Evolutionary conservation across 53 echinoderm and acorn worm species (phyloP), one percentile per base, ranked within the genome.

Genomic region (Luidia sarsii): DNA sequence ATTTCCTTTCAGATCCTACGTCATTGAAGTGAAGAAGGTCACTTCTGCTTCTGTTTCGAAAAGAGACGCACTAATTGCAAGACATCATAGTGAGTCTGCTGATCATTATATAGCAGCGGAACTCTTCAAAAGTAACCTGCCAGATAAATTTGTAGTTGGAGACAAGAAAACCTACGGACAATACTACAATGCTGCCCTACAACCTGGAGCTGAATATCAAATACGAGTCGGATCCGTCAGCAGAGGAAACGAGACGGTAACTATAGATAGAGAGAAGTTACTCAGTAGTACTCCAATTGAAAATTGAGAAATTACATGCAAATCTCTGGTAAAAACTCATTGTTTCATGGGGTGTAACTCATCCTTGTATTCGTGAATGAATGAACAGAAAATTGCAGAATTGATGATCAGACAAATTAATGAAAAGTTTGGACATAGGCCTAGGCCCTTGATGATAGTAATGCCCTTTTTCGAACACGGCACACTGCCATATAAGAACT

Each of bases 131-230:
- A 29, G 31, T 7, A 32, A 59, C 59, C 0, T 63, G 37, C 1
- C 1, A 4, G 63, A 33, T 19, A 66, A 21, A 28, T 66, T 66
- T 24, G 67, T 66, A n/a, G 67, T 66, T 43, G 67, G 67, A 27
- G 67, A 66, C 28, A 24, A 22, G 11, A 1, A 1, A 41, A 66
- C 28, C 23, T 66, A 66, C n/a, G 28, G 43, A 43, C 7, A 9
- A 1, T 66, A 66, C 67, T 37, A 37, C 39, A 66, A 66, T 66
- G 67, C 67, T 43, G 43, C 67, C 8, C 46, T 66, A 3, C 43
- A 66, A 21, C 24, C 67, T 9, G 67, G 45, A 0, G 67, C 67
- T 15, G 13, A 7, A 27, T 66, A 66, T 10, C 27, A 66, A 2
- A 66, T 66, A 11, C 7, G 67, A 1, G 67, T 66, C 3, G 67